phyloP scores from a whole-genome alignment of 2,888 invertebrate species.

The Periphyllus acericola region DNA sequence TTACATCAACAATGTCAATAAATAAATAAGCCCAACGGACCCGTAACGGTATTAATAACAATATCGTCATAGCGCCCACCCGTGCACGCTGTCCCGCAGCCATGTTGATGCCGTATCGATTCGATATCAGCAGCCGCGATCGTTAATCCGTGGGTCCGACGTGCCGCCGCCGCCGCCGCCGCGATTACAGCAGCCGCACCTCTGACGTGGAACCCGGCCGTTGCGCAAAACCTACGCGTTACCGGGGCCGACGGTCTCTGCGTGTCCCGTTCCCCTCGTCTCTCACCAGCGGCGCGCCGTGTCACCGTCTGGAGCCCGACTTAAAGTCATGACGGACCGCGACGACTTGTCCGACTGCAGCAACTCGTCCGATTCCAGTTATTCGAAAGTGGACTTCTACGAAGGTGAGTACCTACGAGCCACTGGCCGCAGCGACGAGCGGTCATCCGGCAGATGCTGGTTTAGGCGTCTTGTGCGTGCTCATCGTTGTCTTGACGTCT shows the following conservation, averaged over 20 bases:
- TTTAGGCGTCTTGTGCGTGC: no score
- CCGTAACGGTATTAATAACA: background rate
- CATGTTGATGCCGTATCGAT: background rate
- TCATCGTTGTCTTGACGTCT: no score
- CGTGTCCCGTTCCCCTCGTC: no score
- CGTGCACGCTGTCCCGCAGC: background rate
- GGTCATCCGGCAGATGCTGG: background rate
- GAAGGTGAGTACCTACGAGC: constrained; percentile 8
- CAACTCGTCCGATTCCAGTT: constrained; percentile 50
- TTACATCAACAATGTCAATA: background rate
- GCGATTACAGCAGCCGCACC: no score
- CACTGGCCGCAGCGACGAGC: background rate
- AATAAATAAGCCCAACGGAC: background rate
- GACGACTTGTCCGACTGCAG: constrained; percentile 14
- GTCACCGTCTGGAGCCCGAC: no score
- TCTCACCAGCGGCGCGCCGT: no score
- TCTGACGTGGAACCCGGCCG: no score
- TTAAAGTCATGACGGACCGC: background rate
- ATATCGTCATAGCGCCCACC: background rate
- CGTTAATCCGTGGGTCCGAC: no score
- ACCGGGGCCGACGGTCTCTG: background rate
- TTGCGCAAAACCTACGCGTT: background rate
- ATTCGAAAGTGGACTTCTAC: constrained; percentile 43
- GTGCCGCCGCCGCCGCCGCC: no score
- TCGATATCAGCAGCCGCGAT: background rate